Conservation (phyloP, 2,797 vertebrate species). For the Tapirus indicus region DNA sequence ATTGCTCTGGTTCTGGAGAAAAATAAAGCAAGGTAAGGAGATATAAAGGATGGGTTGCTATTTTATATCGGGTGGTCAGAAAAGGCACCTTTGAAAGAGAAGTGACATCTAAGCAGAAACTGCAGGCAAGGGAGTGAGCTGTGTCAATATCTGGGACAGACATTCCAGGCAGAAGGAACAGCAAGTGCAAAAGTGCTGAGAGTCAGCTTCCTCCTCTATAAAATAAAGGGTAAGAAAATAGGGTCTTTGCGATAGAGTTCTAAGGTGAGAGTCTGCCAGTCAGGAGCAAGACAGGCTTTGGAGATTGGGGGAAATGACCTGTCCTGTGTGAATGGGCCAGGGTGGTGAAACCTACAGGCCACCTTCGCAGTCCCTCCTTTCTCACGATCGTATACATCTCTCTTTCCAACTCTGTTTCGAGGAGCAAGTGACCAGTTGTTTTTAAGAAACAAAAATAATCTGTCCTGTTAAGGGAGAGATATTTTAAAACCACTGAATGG, state of each 20-base stretch:
- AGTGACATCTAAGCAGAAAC: background rate
- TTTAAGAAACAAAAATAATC: constrained; percentile 85
- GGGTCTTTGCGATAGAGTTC: background rate
- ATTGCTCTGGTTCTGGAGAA: background rate
- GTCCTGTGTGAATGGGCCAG: background rate
- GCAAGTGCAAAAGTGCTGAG: background rate
- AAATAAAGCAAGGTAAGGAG: background rate
- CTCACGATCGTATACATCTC: background rate
- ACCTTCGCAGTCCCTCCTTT: background rate
- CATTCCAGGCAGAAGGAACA: background rate
- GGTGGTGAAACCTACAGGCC: background rate
- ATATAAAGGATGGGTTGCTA: background rate
- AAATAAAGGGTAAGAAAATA: background rate
- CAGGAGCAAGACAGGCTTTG: background rate
- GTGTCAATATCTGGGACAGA: background rate
- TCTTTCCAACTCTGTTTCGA: constrained; percentile 67
- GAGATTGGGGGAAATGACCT: background rate
- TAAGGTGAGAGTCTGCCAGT: background rate
- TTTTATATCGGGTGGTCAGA: background rate
- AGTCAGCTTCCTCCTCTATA: background rate
- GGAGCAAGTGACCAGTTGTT: constrained; percentile 72
- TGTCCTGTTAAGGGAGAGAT: constrained; percentile 76
- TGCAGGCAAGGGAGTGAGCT: background rate
- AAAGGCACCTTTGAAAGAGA: background rate
- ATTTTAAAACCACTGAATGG: constrained; percentile 81